Evolutionary conservation across 1,140 invertebrate genomes (phyloP).

Genomic region (Drosophila nikananu): DNA sequence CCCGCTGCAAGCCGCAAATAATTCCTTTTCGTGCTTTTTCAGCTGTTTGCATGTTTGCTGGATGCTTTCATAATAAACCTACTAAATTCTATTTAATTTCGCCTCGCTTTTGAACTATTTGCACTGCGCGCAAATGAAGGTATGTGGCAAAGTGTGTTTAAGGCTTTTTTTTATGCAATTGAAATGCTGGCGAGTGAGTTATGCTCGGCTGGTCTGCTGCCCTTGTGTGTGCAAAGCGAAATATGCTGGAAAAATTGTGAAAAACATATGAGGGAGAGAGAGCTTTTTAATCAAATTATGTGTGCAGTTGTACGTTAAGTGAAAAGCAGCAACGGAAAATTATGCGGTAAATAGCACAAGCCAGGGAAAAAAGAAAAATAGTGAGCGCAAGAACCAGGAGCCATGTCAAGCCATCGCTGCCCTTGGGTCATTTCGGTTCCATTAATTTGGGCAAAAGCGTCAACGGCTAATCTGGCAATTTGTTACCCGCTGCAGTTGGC

Average conservation of each 20-base stretch:
- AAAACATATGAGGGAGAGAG: constrained; percentile 35
- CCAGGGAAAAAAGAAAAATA: neutral
- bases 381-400: constrained; percentile 11
- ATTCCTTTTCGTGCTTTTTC: constrained; percentile 33
- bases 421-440: constrained; percentile 68
- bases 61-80: constrained; percentile 52
- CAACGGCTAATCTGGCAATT: constrained; percentile 83
- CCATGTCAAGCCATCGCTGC: constrained; percentile 36
- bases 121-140: constrained; percentile 23
- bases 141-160: constrained; percentile 47
- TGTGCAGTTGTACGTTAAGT: constrained; percentile 76
- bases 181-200: constrained; percentile 68
- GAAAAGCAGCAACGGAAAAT: constrained; percentile 68
- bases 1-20: constrained; percentile 17
- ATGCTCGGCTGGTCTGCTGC: constrained; percentile 54
- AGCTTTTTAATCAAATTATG: constrained; percentile 80
- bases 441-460: constrained; percentile 81
- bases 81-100: constrained; percentile 65
- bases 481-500: constrained; percentile 59
- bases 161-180: constrained; percentile 55
- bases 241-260: constrained; percentile 52
- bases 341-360: constrained; percentile 71
- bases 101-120: constrained; percentile 47
- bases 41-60: constrained; percentile 41
- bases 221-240: constrained; percentile 66